Base-by-base conservation (phyloP, 1,140 invertebrate genomes). In the Bombus sylvicola region DNA sequence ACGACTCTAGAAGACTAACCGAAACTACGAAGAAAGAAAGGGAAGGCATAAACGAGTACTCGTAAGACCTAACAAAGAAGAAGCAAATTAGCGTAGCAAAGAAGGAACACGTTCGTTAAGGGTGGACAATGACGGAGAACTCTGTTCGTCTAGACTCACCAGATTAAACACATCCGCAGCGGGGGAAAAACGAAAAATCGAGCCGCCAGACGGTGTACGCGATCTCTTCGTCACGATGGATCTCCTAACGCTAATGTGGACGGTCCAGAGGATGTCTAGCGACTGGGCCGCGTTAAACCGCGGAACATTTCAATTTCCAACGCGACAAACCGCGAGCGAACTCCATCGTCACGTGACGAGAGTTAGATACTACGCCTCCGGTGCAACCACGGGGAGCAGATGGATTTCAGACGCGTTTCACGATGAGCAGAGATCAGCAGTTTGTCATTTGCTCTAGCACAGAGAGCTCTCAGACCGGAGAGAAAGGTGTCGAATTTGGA, bases 271-370 rank as follows among this genome's bases (percentile, higher is more conserved):
- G 88, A 86, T 89, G 87, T 88, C 88, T 87, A 89, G 88, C 91
- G 86, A 92, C 91, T 92, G 91, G 53, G 83, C 86, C 53, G 77
- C 79, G 86, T 81, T 84, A 82, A 77, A 89, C 79, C 80, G 78
- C 79, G 82, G 79, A 83, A 84, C 83, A 91, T 85, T 91, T 90
- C 87, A 92, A 89, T 92, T 91, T 89, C 88, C 86, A 83, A 85
- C 88, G 80, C 76, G 91, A 81, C 76, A 77, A 89, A 77, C 83
- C 78, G 77, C 76, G 74, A 77, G 64, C 62, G 88, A 75, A 87
- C 83, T 82, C 47, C 71, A 31, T 12, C 31, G 64, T 92, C 91
- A 92, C 91, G 90, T 92, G 91, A 92, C 86, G 31, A 28, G 79
- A 59, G 41, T 59, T 80, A 80, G 83, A 69, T 80, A 72, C 39